Conservation (phyloP, 2,113 vertebrate genomes). For the Scalopus aquaticus region DNA sequence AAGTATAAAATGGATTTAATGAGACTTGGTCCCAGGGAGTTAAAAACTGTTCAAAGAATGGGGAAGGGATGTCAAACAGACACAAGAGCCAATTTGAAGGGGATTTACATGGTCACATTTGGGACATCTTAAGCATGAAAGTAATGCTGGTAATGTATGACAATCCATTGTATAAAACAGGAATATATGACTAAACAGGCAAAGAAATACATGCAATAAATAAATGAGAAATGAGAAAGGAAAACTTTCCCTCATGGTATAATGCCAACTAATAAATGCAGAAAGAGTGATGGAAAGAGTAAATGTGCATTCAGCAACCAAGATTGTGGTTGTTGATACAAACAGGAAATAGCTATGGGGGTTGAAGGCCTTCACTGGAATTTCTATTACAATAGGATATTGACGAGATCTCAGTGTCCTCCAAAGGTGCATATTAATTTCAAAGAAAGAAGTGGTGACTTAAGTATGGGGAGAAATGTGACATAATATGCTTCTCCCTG, state of each 20-base stretch:
- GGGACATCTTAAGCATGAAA: background rate
- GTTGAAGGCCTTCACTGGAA: background rate
- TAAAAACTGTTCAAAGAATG: background rate
- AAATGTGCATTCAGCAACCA: background rate
- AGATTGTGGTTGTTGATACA: background rate
- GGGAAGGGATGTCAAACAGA: background rate
- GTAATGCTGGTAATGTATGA: background rate
- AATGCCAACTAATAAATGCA: no score
- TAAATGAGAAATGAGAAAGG: background rate
- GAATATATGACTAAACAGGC: background rate
- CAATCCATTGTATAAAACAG: background rate
- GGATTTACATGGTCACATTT: background rate
- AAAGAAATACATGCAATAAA: background rate
- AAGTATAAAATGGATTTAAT: background rate
- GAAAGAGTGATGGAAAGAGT: background rate
- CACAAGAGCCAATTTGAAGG: background rate
- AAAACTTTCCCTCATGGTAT: background rate
- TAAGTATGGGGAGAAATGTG: background rate
- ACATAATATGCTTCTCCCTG: accelerated
- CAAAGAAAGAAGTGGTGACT: background rate
- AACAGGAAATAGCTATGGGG: background rate
- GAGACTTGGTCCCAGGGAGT: background rate
- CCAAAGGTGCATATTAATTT: background rate
- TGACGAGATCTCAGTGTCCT: background rate
- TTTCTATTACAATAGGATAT: background rate